A percentile compares a stretch with the other conserved stretches of the same genome.
Conservation (phyloP, 92 coral and sea anemone genomes). For the Galaxea fascicularis region DNA sequence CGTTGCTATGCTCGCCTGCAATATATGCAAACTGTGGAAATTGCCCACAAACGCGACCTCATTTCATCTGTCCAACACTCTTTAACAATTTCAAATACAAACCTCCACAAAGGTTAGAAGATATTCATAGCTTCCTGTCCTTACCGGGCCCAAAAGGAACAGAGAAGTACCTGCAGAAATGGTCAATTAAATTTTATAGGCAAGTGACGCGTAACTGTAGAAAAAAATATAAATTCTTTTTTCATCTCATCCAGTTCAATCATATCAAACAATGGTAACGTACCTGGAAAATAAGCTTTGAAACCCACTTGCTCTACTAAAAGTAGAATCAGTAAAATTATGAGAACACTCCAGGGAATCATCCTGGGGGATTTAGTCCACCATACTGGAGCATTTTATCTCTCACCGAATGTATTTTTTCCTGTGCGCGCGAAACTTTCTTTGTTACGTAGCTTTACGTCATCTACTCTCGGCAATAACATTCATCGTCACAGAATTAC, state of each 20-base stretch:
- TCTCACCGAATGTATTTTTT: neutral
- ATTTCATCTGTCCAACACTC: too few species aligned
- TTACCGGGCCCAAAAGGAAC: neutral
- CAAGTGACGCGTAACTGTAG: neutral
- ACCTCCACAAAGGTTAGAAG: neutral
- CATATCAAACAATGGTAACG: neutral
- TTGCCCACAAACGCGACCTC: neutral
- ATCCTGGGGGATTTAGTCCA: neutral
- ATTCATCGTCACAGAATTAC: too few species aligned
- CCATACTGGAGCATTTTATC: neutral
- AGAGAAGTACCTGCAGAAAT: neutral
- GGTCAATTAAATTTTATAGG: too few species aligned
- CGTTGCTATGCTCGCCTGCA: neutral
- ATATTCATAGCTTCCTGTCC: neutral
- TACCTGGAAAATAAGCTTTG: neutral
- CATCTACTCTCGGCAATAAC: too few species aligned
- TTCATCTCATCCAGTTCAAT: neutral
- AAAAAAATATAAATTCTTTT: neutral
- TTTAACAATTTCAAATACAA: neutral
- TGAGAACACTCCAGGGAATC: constrained; percentile 18
- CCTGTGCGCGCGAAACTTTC: neutral
- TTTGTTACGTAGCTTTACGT: constrained; percentile 4
- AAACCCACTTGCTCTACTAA: neutral
- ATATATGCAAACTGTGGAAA: neutral
- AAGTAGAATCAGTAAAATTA: constrained; percentile 4